Evolutionary conservation across 2,113 vertebrate species (phyloP).

Genomic region (Anolis sagrei): DNA sequence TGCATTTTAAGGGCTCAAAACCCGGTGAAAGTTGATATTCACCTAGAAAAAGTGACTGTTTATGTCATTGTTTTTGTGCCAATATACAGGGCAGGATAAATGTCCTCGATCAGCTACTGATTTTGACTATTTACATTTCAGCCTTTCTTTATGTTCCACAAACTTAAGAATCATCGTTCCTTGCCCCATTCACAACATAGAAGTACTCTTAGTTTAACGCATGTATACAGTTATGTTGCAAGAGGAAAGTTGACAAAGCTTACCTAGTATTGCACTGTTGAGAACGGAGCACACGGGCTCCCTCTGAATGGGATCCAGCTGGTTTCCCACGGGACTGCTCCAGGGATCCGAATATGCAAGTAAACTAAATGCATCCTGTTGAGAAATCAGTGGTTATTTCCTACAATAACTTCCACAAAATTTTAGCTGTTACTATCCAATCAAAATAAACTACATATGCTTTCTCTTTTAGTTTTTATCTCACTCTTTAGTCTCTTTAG

Average conservation of each 20-base stretch:
- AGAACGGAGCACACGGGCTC: slow-evolving; percentile 98
- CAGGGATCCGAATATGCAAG: slow-evolving; percentile 97
- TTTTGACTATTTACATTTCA: background rate
- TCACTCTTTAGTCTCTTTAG: background rate
- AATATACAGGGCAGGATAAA: background rate
- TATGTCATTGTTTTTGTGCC: background rate
- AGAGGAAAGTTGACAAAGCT: fast-evolving
- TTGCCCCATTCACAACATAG: too few species aligned
- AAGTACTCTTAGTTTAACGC: background rate
- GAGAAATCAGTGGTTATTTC: slow-evolving; percentile 23
- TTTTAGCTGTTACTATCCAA: background rate
- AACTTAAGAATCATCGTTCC: background rate
- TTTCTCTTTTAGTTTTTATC: background rate
- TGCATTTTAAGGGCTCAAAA: background rate
- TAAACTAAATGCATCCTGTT: slow-evolving; percentile 96
- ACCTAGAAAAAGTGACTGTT: background rate
- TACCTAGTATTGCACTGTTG: slow-evolving; percentile 99
- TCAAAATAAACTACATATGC: fast-evolving
- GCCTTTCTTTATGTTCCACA: background rate
- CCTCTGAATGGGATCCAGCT: slow-evolving; percentile 95
- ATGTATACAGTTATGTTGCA: background rate
- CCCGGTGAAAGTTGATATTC: background rate
- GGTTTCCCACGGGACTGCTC: slow-evolving; percentile 97
- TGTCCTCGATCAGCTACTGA: background rate
- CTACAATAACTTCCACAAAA: background rate